Conservation (phyloP, 2,113 vertebrate genomes). For the Odontophorus gujanensis region DNA sequence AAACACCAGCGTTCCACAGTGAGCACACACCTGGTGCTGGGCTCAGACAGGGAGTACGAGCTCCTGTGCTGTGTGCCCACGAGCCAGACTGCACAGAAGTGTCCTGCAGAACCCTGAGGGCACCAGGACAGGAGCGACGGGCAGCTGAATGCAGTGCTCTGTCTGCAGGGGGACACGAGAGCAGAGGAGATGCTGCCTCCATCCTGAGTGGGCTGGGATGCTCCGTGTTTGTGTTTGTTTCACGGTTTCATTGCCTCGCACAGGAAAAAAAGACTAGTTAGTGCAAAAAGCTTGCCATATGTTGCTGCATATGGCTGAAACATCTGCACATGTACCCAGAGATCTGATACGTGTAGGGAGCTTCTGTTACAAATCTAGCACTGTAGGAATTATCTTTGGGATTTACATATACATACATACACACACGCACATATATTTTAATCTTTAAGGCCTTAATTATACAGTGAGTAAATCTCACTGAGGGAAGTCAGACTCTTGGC, state of each 20-base stretch:
- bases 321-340: slow-evolving; percentile 57
- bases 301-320: slow-evolving; percentile 63
- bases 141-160: not conserved
- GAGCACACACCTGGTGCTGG: no score
- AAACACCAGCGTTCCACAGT: not conserved
- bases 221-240: not conserved
- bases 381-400: slow-evolving; percentile 3
- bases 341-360: slow-evolving; percentile 29
- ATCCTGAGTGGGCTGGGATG: not conserved
- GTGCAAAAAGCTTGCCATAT: not conserved
- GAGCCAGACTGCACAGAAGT: not conserved
- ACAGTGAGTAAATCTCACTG: not conserved
- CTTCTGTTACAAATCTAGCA: slow-evolving; percentile 31
- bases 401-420: not conserved
- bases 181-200: not conserved
- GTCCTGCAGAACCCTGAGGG: not conserved
- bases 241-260: not conserved
- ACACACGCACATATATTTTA: not conserved
- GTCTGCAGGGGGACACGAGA: not conserved
- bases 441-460: not conserved
- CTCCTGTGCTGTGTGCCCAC: not conserved
- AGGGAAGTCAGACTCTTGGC: not conserved
- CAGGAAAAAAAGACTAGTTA: slow-evolving; percentile 36
- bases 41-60: not conserved
- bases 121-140: not conserved